Evolutionary conservation across 2,113 vertebrate species (phyloP).

Genomic region (Ceyx margarethae): DNA sequence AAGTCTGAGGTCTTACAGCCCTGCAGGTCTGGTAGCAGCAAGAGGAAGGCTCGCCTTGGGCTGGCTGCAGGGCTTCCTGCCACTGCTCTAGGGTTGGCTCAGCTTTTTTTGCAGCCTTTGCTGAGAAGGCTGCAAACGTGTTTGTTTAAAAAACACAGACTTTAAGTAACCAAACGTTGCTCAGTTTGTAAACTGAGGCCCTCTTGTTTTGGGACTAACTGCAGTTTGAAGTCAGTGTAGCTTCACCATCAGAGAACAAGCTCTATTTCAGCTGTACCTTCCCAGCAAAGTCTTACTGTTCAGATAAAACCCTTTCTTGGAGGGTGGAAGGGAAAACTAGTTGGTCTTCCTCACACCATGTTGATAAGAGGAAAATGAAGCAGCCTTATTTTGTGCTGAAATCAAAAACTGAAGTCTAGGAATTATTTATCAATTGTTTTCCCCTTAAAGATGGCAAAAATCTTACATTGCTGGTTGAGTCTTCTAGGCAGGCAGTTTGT

Average conservation of each 20-base stretch:
- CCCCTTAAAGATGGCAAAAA: not conserved
- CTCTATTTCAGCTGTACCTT: not conserved
- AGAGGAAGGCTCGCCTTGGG: not conserved
- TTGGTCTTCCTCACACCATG: not conserved
- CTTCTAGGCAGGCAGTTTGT: not conserved
- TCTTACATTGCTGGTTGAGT: not conserved
- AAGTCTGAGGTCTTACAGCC: not conserved
- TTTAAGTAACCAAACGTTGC: not conserved
- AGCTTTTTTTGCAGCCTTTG: not conserved
- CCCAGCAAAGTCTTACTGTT: not conserved
- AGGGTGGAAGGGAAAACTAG: not conserved
- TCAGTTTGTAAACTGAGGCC: not conserved
- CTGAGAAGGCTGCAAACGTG: not conserved
- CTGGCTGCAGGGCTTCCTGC: not conserved
- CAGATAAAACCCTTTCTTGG: not conserved
- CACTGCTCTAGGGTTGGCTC: not conserved
- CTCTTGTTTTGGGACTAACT: not conserved
- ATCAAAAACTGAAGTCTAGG: not conserved
- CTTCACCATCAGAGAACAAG: not conserved
- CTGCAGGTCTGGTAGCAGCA: fast-evolving
- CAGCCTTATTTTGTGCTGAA: not conserved
- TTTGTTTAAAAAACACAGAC: not conserved
- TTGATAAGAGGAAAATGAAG: not conserved
- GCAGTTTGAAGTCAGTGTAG: not conserved
- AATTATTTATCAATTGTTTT: not conserved